Base-by-base conservation (phyloP, 2,797 vertebrate species). In the Mormyrus proboscirostris region DNA sequence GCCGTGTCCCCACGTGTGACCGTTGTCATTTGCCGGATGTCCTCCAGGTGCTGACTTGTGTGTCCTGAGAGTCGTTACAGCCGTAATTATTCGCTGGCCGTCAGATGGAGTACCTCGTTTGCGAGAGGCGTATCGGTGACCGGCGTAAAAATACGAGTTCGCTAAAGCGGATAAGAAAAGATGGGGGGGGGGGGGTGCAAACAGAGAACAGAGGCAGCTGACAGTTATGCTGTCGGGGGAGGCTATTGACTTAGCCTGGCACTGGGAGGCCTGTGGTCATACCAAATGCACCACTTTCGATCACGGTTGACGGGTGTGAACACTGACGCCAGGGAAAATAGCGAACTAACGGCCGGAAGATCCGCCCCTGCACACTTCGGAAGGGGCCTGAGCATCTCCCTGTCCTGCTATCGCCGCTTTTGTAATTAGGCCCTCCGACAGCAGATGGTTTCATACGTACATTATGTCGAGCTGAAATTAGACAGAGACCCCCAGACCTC, bases 401-500 rank as follows among this genome's bases (percentile, higher is more conserved):
- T 88, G 91, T 91, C 90, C 90, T 88, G 86, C 90, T 94, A 92
- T 92, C 93, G 91, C 82, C 90, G 87, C 90, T 59, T 89, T 88
- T 86, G 90, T 92, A 92, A 93, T 92, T 91, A 91, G 90, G 73
- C 90, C 85, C 73, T 82, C 9, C 50, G 59, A 57, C 57, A 89
- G 57, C 49, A 55, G 57, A 89, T 87, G 69, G 49, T 88, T 82
- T 65, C 19, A 47, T 88, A 62, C 79, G 86, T 59, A 50, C 49
- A 62, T 50, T 53, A 47, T 47, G 65, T 88, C 44, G 29, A 87
- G 79, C 69, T 89, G 89, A 90, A 91, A 90, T 90, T 90, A 90
- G 91, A 88, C 85, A 85, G 90, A 90, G 90, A 92, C 89, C 91
- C 89, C 89, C 89, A 89, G 90, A 93, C 89, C 92, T 94, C 59